Conservation (phyloP, 2,797 vertebrate genomes). For the Sebastolobus alascanus region DNA sequence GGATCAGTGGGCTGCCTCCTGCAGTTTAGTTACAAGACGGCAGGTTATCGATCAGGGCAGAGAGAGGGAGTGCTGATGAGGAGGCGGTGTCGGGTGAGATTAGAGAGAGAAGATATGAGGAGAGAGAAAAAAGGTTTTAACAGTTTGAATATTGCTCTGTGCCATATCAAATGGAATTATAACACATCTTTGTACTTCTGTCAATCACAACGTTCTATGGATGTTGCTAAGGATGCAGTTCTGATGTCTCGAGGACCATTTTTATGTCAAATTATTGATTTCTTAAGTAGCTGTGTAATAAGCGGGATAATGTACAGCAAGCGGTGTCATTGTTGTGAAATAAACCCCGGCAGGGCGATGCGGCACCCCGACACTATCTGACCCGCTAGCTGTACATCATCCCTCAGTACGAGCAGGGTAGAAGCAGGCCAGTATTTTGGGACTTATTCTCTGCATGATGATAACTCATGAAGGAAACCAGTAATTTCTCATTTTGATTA, state of each 20-base stretch:
- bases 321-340: too few species aligned
- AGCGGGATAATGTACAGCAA: too few species aligned
- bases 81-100: slow-evolving; percentile 18
- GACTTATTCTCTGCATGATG: not conserved
- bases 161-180: not conserved
- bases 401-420: not conserved
- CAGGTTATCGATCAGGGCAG: slow-evolving; percentile 71
- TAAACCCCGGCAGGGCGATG: too few species aligned
- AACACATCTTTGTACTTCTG: too few species aligned
- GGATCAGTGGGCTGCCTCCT: slow-evolving; percentile 63
- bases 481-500: not conserved
- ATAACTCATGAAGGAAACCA: not conserved
- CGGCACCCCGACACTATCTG: too few species aligned
- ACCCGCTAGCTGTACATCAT: too few species aligned
- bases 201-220: too few species aligned
- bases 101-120: slow-evolving; percentile 20
- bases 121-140: slow-evolving; percentile 19
- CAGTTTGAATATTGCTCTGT: not conserved
- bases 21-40: slow-evolving; percentile 63
- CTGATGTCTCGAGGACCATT: too few species aligned
- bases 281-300: too few species aligned
- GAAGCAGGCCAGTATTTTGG: not conserved
- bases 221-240: too few species aligned
- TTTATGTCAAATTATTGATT: too few species aligned
- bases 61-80: slow-evolving; percentile 28